Evolutionary conservation across 2,888 invertebrate species (phyloP), one percentile per base, ranked within the genome.

Genomic region (Synergus itoensis): DNA sequence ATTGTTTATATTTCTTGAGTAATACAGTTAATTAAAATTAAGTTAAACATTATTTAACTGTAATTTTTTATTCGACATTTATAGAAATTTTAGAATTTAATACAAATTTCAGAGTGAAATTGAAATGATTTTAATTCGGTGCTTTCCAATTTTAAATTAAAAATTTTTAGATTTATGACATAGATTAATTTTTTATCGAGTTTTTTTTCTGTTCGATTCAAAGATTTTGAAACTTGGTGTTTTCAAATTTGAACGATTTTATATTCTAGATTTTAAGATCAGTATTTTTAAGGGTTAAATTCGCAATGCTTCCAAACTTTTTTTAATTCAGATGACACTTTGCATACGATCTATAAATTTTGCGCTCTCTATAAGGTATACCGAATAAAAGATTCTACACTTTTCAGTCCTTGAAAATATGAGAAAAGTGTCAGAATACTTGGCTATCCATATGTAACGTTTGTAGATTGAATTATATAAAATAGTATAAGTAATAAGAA

Each of bases 371-470:
- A 67, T 67, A 43, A 43, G 4, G 5, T 63, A 16, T 63, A 28
- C 16, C 36, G 16, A 64, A 40, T 36, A 16, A 36, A 64, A 64
- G 18, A 43, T 43, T 43, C 21, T 4, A 2, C 45, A 9, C 28
- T 36, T 48, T 48, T 36, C 45, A 28, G 11, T 73, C 53, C n/a
- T 73, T 53, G 53, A 73, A 14, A 69, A n/a, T 73, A 36, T 36
- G 11, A 18, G n/a, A 57, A 73, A 48, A 28, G 21, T 28, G 28
- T 21, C 5, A 36, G 53, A 73, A n/a, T 73, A n/a, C 14, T 73
- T 53, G 28, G 11, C 14, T 53, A 48, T 28, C 40, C 53, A 18
- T 57, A 57, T 18, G 53, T 57, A 57, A 57, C 2, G n/a, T 57
- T 18, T 57, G 53, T 57, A 57, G 53, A 57, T 57, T 9, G 53